These are phyloP conservation scores for Cebus imitator DNA, from an alignment of 2,113 vertebrate genomes.

Conservation along the genomic window DNA sequence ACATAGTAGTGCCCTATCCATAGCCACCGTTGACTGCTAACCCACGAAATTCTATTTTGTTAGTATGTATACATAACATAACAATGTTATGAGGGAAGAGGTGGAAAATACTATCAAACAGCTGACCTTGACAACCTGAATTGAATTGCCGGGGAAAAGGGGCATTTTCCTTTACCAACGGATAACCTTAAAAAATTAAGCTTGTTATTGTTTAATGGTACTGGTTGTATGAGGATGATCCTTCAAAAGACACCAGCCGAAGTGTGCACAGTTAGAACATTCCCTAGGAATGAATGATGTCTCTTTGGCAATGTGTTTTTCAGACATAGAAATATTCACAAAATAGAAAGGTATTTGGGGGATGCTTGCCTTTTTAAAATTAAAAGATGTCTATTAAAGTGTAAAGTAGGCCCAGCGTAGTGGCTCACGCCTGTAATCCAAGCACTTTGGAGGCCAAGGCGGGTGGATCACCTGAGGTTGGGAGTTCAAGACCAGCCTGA, in stretches of 20 bases:
- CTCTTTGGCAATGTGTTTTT: conserved; percentile 39
- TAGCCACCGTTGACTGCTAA: conserved; percentile 67
- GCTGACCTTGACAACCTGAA: neutral
- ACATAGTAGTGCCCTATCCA: conserved; percentile 76
- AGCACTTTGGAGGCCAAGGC: too few species aligned
- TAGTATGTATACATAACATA: conserved; percentile 55
- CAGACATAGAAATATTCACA: neutral
- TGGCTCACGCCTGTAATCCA: too few species aligned
- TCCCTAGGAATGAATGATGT: conserved; percentile 32
- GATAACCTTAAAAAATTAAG: neutral
- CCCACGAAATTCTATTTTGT: conserved; percentile 82
- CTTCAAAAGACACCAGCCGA: neutral
- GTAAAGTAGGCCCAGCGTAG: neutral
- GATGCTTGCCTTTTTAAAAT: conserved; percentile 16
- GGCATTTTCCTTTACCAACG: neutral
- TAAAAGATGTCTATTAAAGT: neutral
- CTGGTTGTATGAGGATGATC: neutral
- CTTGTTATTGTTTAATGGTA: neutral
- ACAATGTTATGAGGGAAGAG: conserved; percentile 61
- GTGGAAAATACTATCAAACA: neutral
- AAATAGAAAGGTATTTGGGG: neutral
- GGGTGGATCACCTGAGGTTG: too few species aligned
- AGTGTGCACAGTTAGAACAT: neutral
- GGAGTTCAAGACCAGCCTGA: too few species aligned
- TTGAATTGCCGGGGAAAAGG: neutral